Percentiles rank a stretch among this genome's conserved stretches.
These are phyloP conservation scores for Ecdyonurus torrentis DNA, from an alignment of 2,888 invertebrate genomes.

Conservation along the genomic window DNA sequence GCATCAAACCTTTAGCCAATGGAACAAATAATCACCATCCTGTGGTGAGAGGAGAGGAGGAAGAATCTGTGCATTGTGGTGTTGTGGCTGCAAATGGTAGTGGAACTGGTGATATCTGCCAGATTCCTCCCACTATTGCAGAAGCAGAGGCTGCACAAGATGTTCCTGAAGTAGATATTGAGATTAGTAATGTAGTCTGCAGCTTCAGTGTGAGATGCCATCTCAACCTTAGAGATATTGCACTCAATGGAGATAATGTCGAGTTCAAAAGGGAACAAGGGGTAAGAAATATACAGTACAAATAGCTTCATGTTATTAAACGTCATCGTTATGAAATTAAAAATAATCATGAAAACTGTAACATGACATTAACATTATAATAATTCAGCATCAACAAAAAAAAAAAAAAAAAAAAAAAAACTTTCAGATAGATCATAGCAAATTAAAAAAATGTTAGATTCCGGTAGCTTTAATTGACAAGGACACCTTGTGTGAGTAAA, in stretches of 20 bases:
- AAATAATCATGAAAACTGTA: no score
- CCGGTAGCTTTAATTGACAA: no score
- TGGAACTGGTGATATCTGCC: no score
- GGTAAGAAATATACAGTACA: no score
- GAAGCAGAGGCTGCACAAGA: conserved; percentile 21
- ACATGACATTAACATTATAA: no score
- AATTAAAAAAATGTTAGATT: no score
- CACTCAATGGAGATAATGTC: conserved; percentile 81
- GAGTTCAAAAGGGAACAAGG: conserved; percentile 90
- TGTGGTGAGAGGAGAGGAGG: background rate
- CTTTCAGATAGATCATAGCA: no score
- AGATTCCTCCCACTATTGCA: background rate
- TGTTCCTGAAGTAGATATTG: conserved; percentile 78
- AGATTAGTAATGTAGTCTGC: conserved; percentile 95
- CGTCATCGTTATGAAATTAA: no score
- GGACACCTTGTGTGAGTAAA: no score
- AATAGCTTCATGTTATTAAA: no score
- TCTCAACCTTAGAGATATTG: conserved; percentile 86
- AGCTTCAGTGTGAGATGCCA: conserved; percentile 95
- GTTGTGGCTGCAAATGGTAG: background rate
- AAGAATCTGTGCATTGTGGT: background rate
- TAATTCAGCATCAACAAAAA: no score
- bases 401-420: no score
- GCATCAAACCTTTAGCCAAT: background rate
- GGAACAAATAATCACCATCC: background rate